These are phyloP conservation scores for Himalopsyche phryganea DNA, from an alignment of 1,140 invertebrate genomes.

Conservation along the genomic window DNA sequence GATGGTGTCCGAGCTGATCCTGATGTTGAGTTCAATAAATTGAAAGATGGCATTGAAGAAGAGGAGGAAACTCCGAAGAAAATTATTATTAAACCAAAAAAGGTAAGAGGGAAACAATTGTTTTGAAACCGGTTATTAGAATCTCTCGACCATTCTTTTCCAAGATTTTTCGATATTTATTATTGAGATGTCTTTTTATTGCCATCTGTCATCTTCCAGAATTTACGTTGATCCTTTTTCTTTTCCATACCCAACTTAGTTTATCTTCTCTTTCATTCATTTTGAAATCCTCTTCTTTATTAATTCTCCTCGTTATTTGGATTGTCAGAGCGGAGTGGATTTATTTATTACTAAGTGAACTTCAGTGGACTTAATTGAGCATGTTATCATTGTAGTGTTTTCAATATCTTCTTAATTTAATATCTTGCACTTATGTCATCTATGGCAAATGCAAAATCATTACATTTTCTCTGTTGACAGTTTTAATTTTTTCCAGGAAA, in stretches of 20 bases:
- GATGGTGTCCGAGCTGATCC: slow-evolving; percentile 52
- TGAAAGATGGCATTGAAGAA: slow-evolving; percentile 54
- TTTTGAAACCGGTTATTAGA: neutral
- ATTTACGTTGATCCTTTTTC: neutral
- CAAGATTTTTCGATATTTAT: neutral
- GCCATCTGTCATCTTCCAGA: neutral
- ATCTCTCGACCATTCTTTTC: neutral
- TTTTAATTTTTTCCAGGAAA: slow-evolving; percentile 9
- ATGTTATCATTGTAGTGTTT: too few relatives aligned
- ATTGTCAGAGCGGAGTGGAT: too few relatives aligned
- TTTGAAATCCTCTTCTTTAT: too few relatives aligned
- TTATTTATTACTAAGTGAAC: too few relatives aligned
- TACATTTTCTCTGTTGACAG: too few relatives aligned
- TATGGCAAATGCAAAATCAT: too few relatives aligned
- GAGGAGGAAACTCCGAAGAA: slow-evolving; percentile 49
- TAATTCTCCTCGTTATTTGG: too few relatives aligned
- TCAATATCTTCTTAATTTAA: too few relatives aligned
- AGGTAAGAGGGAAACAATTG: slow-evolving; percentile 37
- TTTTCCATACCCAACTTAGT: too few relatives aligned
- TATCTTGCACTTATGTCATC: too few relatives aligned
- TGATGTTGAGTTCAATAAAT: slow-evolving; percentile 68
- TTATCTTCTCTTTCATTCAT: too few relatives aligned
- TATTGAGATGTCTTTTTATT: neutral
- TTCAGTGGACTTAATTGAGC: too few relatives aligned
- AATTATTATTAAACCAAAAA: slow-evolving; percentile 40